Evolutionary conservation across 2,113 vertebrate species (phyloP).

Genomic region (Elgaria multicarinata): DNA sequence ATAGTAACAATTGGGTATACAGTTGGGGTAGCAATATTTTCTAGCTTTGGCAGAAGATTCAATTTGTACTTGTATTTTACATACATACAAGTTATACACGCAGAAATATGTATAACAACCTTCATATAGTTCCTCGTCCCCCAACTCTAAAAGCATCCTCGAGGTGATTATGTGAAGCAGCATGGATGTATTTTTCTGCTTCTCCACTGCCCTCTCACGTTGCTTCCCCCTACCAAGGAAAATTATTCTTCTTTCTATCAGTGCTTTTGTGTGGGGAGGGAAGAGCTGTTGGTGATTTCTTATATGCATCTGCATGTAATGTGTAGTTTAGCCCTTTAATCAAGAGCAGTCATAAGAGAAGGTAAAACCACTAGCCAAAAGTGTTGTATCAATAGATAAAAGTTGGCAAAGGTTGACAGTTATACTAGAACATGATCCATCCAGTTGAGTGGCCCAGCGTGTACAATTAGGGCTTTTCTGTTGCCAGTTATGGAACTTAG

Average conservation of each 20-base stretch:
- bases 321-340: neutral
- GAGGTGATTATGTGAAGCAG: neutral
- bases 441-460: neutral
- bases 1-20: neutral
- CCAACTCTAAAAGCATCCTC: neutral
- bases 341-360: neutral
- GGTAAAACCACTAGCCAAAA: neutral
- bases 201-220: neutral
- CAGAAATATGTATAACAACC: no score
- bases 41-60: neutral
- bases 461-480: neutral
- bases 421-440: neutral
- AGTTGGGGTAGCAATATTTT: neutral
- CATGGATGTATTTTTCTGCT: neutral
- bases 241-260: neutral
- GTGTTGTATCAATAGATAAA: neutral
- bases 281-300: neutral
- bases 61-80: neutral
- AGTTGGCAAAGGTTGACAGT: neutral
- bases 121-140: no score
- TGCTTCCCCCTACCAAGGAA: no score
- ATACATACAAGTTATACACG: no score
- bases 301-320: neutral
- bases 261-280: neutral
- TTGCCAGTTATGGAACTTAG: neutral